A percentile compares a stretch with the other conserved stretches of the same genome.
Conservation (phyloP, 2,113 vertebrate genomes). For the Phalacrocorax aristotelis region DNA sequence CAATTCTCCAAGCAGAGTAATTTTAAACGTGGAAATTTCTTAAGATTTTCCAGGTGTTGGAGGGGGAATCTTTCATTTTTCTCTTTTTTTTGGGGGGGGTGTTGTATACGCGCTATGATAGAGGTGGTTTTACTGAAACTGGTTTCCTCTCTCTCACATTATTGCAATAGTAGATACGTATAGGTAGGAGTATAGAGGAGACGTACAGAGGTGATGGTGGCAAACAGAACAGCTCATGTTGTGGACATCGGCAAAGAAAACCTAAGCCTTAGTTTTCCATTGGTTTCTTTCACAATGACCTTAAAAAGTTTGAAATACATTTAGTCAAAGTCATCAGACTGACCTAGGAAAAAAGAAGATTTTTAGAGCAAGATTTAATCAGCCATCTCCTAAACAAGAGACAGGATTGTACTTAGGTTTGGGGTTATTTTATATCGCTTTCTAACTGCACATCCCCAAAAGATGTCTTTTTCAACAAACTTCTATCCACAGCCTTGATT, state of each 20-base stretch:
- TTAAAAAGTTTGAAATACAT: background rate
- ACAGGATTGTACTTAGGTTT: constrained; percentile 1
- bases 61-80: fast-evolving
- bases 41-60: background rate
- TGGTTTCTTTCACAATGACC: background rate
- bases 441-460: constrained; percentile 27
- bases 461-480: constrained; percentile 11
- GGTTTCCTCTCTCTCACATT: background rate
- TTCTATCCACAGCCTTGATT: constrained; percentile 22
- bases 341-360: background rate
- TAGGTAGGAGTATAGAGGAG: background rate
- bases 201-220: background rate
- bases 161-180: background rate
- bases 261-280: background rate
- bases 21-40: background rate
- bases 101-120: background rate
- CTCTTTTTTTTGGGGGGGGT: fast-evolving
- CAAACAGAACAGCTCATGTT: background rate
- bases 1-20: background rate
- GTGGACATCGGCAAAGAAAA: background rate
- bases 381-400: background rate
- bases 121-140: background rate
- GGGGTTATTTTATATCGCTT: constrained; percentile 37
- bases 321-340: background rate
- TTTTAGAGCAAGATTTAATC: constrained; percentile 18